Percentiles rank a stretch among this genome's conserved stretches.
phyloP scores from a whole-genome alignment of 2,888 invertebrate genomes.

The Tortrix viridana region DNA sequence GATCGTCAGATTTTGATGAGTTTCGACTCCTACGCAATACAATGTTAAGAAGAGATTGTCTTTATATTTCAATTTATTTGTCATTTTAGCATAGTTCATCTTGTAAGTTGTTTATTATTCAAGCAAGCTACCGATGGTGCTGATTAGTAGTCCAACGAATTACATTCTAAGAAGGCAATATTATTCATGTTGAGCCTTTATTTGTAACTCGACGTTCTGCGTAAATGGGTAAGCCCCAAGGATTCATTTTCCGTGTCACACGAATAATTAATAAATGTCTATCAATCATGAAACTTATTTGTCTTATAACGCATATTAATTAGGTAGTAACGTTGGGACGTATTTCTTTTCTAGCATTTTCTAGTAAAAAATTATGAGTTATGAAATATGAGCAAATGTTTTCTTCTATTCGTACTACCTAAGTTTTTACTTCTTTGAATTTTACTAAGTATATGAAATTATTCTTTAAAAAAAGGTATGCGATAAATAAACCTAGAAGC shows the following conservation, averaged over 20 bases:
- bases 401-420: too few species aligned
- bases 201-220: slow-evolving; percentile 20
- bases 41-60: too few species aligned
- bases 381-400: too few species aligned
- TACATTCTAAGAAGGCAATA: slow-evolving; percentile 18
- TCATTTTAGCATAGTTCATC: not conserved
- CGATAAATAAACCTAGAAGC: too few species aligned
- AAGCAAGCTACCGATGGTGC: slow-evolving; percentile 7
- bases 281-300: slow-evolving; percentile 25
- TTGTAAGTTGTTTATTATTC: slow-evolving; percentile 21
- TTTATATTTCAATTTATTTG: not conserved
- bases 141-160: slow-evolving; percentile 21
- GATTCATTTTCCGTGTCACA: slow-evolving; percentile 25
- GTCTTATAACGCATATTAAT: not conserved
- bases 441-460: too few species aligned
- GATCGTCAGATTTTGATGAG: too few species aligned
- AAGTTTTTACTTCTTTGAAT: too few species aligned
- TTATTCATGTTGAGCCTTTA: slow-evolving; percentile 32
- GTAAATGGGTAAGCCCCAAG: slow-evolving; percentile 28
- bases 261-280: slow-evolving; percentile 9
- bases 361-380: too few species aligned
- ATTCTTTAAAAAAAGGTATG: too few species aligned
- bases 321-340: not conserved
- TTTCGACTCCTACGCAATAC: too few species aligned
- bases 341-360: too few species aligned